Base-by-base conservation (phyloP, 2,797 vertebrate species). In the Sitta carolinensis region DNA sequence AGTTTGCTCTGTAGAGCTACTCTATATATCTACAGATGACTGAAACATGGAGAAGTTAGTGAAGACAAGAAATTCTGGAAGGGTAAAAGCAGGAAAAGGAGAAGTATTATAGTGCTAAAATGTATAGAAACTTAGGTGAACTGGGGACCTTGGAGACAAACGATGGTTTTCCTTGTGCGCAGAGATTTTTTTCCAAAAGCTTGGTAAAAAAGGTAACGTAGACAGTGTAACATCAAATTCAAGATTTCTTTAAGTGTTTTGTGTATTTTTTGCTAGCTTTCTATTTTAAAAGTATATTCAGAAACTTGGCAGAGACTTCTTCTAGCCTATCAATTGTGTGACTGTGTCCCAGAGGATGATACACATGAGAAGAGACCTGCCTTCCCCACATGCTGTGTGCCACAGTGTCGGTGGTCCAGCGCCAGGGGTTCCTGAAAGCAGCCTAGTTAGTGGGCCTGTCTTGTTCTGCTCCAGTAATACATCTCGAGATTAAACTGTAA, bases 401-500 rank as follows among this genome's bases (percentile, higher is more conserved):
- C 64, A 29, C 57, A 48, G 34, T 5, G 51, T 29, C 0, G 0
- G 29, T 27, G 55, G 34, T 54, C 17, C 54, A 57, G 42, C 1
- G 7, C 61, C 21, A 0, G 1, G n/a, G 7, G 76, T 95, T 86
- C 15, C 58, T 66, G 50, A 70, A 68, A 78, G 55, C 36, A 59
- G 54, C 19, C 34, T 50, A 50, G 23, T 78, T 72, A 64, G 55
- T 30, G 27, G 14, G 30, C 72, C 34, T 26, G 32, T 75, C 73
- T 72, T 88, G 34, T 66, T 82, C 76, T 86, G 7, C 42, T 84
- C 38, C 50, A 84, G 19, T 47, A 88, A 78, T 29, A 36, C 18
- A 18, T 61, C 47, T 68, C 54, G 78, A 62, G 80, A 93, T 84
- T 88, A 86, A 78, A 81, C 73, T 52, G 14, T 52, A 81, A 88